Evolutionary conservation across 2,797 vertebrate genomes (phyloP).

Genomic region (Schizopygopsis pylzovi): DNA sequence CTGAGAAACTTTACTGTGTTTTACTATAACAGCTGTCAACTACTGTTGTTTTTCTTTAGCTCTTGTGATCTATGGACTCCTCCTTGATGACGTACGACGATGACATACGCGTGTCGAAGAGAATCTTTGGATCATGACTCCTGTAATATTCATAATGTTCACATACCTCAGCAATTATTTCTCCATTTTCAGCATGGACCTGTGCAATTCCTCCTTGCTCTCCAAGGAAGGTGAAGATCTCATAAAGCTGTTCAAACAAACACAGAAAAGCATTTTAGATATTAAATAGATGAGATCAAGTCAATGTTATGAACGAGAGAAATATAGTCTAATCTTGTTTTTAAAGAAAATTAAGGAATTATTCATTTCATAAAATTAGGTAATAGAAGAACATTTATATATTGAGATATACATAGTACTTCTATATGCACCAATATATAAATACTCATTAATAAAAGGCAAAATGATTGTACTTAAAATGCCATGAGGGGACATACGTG

Average conservation of each 20-base stretch:
- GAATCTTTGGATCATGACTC: not conserved
- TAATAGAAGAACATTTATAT: not conserved
- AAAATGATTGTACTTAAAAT: not conserved
- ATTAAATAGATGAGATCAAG: no score
- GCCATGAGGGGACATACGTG: not conserved
- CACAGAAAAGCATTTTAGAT: not conserved
- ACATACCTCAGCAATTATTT: slow-evolving; percentile 96
- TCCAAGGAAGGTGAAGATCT: slow-evolving; percentile 93
- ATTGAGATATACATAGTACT: not conserved
- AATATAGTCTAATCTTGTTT: not conserved
- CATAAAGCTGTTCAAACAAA: slow-evolving; percentile 84
- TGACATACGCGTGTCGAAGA: no score
- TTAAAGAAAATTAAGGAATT: not conserved
- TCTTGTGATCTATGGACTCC: no score
- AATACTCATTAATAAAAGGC: not conserved
- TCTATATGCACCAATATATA: not conserved
- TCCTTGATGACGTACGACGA: not conserved
- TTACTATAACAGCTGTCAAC: no score
- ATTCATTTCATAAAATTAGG: not conserved
- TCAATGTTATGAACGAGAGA: not conserved
- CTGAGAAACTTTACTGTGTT: no score
- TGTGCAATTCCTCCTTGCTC: slow-evolving; percentile 92
- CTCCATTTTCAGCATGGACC: slow-evolving; percentile 98
- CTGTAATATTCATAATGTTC: not conserved
- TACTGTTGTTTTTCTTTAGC: no score